These are phyloP conservation scores for Apamea epomidion DNA, from an alignment of 2,888 invertebrate species.

Conservation along the genomic window DNA sequence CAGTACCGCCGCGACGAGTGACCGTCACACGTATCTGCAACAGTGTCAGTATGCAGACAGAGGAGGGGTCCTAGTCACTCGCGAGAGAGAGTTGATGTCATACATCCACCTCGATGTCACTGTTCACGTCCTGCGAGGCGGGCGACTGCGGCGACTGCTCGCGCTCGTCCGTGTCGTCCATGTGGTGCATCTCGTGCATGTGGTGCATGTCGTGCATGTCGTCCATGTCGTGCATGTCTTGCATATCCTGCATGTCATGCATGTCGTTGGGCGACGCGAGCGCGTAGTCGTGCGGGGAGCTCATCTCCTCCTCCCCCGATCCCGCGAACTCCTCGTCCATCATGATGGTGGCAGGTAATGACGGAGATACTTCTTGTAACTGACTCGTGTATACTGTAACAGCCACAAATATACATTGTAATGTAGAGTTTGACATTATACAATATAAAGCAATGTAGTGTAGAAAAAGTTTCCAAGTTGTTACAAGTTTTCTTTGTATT, in stretches of 20 bases:
- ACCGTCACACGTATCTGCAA: conserved; percentile 49
- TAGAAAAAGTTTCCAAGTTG: not conserved
- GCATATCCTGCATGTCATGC: conserved; percentile 49
- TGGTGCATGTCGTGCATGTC: conserved; percentile 62
- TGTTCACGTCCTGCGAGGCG: conserved; percentile 77
- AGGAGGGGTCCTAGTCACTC: conserved; percentile 76
- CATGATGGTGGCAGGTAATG: conserved; percentile 89
- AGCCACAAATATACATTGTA: conserved; percentile 6
- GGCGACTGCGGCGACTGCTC: conserved; percentile 78
- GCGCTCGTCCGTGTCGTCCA: conserved; percentile 59
- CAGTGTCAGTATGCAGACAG: conserved; percentile 58
- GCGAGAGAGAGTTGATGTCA: conserved; percentile 82
- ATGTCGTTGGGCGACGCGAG: conserved; percentile 72
- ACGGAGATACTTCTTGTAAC: conserved; percentile 86
- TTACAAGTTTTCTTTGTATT: not conserved
- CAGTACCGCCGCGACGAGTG: conserved; percentile 68
- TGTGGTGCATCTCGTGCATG: conserved; percentile 37
- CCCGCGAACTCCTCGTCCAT: conserved; percentile 86
- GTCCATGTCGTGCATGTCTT: conserved; percentile 40
- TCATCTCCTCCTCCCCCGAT: conserved; percentile 82
- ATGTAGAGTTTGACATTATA: not conserved
- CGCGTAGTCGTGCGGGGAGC: conserved; percentile 82
- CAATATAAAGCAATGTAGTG: not conserved
- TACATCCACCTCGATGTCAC: conserved; percentile 87
- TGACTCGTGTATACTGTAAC: conserved; percentile 86